phyloP scores from a whole-genome alignment of 2,797 vertebrate genomes.

The Vireo griseus region DNA sequence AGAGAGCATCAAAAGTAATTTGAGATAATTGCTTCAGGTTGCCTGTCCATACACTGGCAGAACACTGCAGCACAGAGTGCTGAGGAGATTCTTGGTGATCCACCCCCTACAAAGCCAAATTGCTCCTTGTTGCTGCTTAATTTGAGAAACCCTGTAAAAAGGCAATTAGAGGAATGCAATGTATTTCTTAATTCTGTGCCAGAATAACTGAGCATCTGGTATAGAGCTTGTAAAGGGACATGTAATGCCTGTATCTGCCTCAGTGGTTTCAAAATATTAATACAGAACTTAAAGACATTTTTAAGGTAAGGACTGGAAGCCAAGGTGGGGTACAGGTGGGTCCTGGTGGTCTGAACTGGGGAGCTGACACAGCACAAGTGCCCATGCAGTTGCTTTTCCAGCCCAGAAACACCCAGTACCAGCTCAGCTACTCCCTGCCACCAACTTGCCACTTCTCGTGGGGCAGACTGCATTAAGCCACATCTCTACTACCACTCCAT shows the following conservation, averaged over 20 bases:
- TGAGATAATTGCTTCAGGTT: neutral
- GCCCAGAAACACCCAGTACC: neutral
- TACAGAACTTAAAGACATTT: neutral
- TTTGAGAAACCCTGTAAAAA: neutral
- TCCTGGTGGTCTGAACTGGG: neutral
- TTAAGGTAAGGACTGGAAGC: neutral
- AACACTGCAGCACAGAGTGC: neutral
- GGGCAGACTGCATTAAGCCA: neutral
- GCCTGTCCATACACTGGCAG: neutral
- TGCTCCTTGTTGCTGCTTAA: neutral
- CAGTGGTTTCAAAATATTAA: neutral
- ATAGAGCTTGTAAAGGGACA: neutral
- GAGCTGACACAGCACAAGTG: neutral
- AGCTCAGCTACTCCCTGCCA: neutral
- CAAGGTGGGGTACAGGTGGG: neutral
- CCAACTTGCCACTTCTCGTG: neutral
- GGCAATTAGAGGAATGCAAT: neutral
- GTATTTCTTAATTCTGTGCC: neutral
- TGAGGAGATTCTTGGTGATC: neutral
- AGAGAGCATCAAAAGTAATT: neutral
- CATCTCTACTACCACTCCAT: neutral
- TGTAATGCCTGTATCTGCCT: neutral
- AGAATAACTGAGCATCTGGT: neutral
- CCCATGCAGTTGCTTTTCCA: neutral
- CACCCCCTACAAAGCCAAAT: neutral